These are phyloP conservation scores for Epizoanthus scotinus DNA, from an alignment of 92 coral and sea anemone species.

Conservation along the genomic window DNA sequence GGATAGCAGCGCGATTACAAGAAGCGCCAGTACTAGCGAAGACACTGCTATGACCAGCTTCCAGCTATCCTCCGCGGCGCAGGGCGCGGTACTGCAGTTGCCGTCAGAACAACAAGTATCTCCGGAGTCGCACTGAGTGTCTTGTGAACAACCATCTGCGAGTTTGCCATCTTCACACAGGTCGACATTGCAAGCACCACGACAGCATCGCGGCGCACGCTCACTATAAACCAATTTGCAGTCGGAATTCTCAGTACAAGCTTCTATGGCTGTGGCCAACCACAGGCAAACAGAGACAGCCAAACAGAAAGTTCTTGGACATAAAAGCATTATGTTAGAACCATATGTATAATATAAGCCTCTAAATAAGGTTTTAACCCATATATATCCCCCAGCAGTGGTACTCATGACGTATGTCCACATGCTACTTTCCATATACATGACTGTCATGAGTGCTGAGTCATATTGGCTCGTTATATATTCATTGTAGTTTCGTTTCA, in stretches of 20 bases:
- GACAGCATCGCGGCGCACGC: background rate
- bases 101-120: conserved; percentile 1
- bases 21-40: background rate
- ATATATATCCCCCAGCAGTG: too few species aligned
- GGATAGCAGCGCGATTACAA: background rate
- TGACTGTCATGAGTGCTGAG: too few species aligned
- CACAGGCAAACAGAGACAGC: background rate
- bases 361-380: too few species aligned
- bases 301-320: background rate
- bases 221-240: background rate
- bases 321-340: background rate
- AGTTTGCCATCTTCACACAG: conserved; percentile 10
- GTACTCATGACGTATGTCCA: too few species aligned
- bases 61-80: background rate
- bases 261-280: background rate
- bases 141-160: background rate
- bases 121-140: background rate
- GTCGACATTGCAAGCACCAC: background rate
- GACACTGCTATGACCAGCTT: background rate
- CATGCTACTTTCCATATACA: too few species aligned
- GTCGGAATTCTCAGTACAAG: background rate
- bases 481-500: too few species aligned
- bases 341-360: too few species aligned
- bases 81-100: background rate
- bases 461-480: too few species aligned